These are phyloP conservation scores for Zygaena filipendulae DNA, from an alignment of 2,888 invertebrate species.

Conservation along the genomic window DNA sequence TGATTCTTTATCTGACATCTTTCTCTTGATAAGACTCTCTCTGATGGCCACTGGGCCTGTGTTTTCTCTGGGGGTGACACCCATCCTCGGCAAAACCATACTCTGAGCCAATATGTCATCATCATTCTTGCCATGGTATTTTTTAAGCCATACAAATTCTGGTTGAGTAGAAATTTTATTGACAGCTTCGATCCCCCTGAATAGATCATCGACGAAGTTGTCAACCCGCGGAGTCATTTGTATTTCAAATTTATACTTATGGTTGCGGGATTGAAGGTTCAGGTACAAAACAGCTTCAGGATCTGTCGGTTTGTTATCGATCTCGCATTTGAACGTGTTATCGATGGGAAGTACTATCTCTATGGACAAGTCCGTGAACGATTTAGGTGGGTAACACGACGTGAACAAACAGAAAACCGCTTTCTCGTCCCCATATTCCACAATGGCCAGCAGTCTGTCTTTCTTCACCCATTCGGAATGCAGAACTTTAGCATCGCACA, in stretches of 20 bases:
- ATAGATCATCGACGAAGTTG: conserved; percentile 78
- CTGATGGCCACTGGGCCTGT: conserved; percentile 65
- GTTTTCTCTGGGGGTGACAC: conserved; percentile 35
- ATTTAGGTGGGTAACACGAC: conserved; percentile 74
- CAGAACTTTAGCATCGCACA: conserved; percentile 56
- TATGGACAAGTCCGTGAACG: conserved; percentile 80
- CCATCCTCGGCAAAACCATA: conserved; percentile 41
- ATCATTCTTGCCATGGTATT: conserved; percentile 60
- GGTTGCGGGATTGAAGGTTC: conserved; percentile 52
- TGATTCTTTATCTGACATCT: conserved; percentile 80
- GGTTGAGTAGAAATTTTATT: conserved; percentile 47
- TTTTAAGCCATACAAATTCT: conserved; percentile 71
- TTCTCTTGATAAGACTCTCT: conserved; percentile 81
- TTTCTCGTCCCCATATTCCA: conserved; percentile 61
- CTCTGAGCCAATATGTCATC: conserved; percentile 42
- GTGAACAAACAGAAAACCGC: conserved; percentile 61
- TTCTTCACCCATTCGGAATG: conserved; percentile 57
- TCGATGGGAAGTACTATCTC: conserved; percentile 86
- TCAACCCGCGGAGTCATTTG: conserved; percentile 71
- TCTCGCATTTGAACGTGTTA: conserved; percentile 81
- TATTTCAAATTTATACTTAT: conserved; percentile 61
- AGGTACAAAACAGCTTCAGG: conserved; percentile 60
- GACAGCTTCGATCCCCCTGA: conserved; percentile 78
- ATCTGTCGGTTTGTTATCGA: conserved; percentile 71
- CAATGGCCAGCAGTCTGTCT: conserved; percentile 55